These are phyloP conservation scores for Agonopterix alstromeriana DNA, from an alignment of 2,888 invertebrate species.

Conservation along the genomic window DNA sequence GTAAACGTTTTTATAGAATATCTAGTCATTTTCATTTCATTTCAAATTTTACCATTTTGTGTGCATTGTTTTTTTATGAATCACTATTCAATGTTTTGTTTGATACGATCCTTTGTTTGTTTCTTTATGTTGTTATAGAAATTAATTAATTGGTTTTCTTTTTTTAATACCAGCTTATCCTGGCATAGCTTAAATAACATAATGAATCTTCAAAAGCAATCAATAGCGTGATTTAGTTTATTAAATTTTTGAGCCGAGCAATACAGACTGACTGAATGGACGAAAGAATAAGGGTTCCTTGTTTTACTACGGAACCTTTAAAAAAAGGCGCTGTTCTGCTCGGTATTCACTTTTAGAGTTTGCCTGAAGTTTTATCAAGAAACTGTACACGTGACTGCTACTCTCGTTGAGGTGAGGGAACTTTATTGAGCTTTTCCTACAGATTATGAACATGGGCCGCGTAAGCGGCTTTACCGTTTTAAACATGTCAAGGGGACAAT, in stretches of 20 bases:
- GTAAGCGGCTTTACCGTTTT: background rate
- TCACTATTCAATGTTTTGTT: constrained; percentile 39
- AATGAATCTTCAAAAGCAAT: too few relatives aligned
- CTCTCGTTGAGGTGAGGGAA: too few relatives aligned
- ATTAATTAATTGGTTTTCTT: constrained; percentile 25
- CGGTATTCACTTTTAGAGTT: too few relatives aligned
- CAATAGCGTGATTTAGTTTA: too few relatives aligned
- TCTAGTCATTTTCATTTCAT: constrained; percentile 2
- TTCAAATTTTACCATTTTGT: background rate
- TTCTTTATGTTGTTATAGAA: constrained; percentile 33
- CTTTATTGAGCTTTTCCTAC: background rate
- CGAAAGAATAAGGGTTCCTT: too few relatives aligned
- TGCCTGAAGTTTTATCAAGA: too few relatives aligned
- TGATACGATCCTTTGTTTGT: constrained; percentile 33
- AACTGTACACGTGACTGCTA: too few relatives aligned
- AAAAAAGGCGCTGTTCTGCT: too few relatives aligned
- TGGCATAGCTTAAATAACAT: too few relatives aligned
- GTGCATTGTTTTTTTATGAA: constrained; percentile 18
- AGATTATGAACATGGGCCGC: background rate
- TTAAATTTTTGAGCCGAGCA: too few relatives aligned
- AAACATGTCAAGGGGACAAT: background rate
- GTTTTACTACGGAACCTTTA: too few relatives aligned
- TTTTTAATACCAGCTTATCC: background rate
- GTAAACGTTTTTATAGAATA: background rate
- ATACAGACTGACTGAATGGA: too few relatives aligned